Conservation (phyloP, 1,140 invertebrate species). For the Caenorhabditis tropicalis region DNA sequence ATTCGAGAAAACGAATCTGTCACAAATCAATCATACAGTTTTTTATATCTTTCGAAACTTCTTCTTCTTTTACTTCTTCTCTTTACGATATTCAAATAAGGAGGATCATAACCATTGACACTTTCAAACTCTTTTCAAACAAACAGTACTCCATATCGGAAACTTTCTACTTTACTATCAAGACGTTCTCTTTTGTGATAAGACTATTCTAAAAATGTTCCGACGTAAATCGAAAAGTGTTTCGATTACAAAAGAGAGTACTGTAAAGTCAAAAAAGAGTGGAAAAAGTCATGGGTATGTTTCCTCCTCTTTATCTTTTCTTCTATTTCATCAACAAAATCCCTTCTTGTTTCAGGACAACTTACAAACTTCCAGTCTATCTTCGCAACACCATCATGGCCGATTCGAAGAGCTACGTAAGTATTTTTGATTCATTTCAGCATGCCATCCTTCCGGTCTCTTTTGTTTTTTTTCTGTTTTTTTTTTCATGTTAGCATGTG, state of each 20-base stretch:
- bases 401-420: not conserved
- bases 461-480: not conserved
- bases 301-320: too few species aligned
- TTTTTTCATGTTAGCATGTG: not conserved
- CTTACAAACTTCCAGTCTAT: not conserved
- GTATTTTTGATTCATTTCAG: not conserved
- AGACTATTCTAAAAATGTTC: not conserved
- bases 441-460: not conserved
- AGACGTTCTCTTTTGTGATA: too few species aligned
- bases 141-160: not conserved
- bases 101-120: not conserved
- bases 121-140: not conserved
- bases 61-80: not conserved
- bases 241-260: not conserved
- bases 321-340: not conserved
- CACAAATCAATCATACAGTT: constrained; percentile 34
- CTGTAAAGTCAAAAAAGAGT: not conserved
- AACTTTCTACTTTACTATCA: not conserved
- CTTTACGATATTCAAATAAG: constrained; percentile 5
- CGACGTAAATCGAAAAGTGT: not conserved
- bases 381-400: not conserved
- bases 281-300: constrained; percentile 19
- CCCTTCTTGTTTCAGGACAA: not conserved
- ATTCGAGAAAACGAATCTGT: not conserved
- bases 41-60: not conserved